Evolutionary conservation across 2,113 vertebrate genomes (phyloP).

Genomic region (Pituophis catenifer): DNA sequence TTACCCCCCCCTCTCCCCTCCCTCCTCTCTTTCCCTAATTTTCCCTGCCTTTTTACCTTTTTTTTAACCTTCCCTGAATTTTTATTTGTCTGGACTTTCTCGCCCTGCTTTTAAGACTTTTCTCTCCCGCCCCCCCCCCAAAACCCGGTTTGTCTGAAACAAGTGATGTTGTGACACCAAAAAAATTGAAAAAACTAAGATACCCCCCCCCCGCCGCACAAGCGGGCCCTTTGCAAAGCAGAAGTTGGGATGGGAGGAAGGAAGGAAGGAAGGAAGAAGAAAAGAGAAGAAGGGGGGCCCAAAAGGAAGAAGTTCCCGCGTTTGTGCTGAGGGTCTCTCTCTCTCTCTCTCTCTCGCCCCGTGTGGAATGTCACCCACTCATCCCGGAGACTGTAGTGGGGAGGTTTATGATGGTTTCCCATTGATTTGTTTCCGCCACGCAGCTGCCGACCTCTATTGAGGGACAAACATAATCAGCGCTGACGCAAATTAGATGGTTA

Average conservation of each 20-base stretch:
- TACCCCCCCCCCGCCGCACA: no score
- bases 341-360: conserved; percentile 70
- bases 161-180: background rate
- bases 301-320: conserved; percentile 71
- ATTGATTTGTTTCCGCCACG: conserved; percentile 99
- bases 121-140: no score
- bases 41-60: background rate
- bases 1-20: background rate
- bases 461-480: conserved; percentile 99
- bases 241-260: background rate
- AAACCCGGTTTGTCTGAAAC: conserved; percentile 12
- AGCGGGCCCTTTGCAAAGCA: background rate
- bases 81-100: background rate
- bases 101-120: background rate
- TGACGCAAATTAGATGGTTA: conserved; percentile 99
- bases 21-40: conserved; percentile 37
- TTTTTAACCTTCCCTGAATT: background rate
- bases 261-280: background rate
- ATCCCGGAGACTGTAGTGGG: conserved; percentile 98
- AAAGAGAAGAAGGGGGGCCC: background rate
- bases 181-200: background rate
- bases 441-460: conserved; percentile 99
- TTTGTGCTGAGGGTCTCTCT: conserved; percentile 90
- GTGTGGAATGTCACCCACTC: conserved; percentile 99
- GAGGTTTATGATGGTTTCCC: conserved; percentile 99